A percentile compares a stretch with the other conserved stretches of the same genome.
These are phyloP conservation scores for Cercopithecus mona DNA, from an alignment of 2,113 vertebrate species.

Conservation along the genomic window DNA sequence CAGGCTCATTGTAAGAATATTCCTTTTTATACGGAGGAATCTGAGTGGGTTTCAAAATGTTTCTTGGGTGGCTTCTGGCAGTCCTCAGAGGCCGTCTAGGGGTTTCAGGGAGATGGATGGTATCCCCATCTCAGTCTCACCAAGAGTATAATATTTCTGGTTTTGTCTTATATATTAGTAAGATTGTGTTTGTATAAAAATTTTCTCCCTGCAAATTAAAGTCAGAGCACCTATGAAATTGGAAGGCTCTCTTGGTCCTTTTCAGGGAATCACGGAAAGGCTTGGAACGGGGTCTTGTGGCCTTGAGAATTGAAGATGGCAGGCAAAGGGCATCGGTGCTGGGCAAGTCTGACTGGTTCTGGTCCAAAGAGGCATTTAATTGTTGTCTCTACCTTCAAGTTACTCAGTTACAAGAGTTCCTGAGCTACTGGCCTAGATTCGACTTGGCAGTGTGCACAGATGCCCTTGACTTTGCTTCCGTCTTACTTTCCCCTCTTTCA, in stretches of 20 bases:
- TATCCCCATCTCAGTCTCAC: not conserved
- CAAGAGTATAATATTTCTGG: not conserved
- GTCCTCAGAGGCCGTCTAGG: too few relatives aligned
- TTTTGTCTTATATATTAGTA: not conserved
- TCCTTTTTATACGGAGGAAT: not conserved
- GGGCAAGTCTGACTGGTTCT: not conserved
- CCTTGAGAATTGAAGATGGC: not conserved
- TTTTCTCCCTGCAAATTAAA: not conserved
- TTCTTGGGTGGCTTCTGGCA: not conserved
- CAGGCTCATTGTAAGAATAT: not conserved
- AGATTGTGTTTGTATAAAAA: not conserved
- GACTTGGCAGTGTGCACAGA: rapidly evolving
- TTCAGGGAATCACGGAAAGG: not conserved
- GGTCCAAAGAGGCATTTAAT: not conserved
- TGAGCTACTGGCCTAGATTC: not conserved
- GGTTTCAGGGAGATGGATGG: not conserved
- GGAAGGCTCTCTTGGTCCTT: not conserved
- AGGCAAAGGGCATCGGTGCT: not conserved
- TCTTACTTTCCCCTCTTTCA: not conserved
- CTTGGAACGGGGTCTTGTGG: not conserved
- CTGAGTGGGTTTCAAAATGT: not conserved
- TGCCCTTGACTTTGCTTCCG: not conserved
- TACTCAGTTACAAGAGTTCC: too few relatives aligned
- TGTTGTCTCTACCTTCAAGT: not conserved
- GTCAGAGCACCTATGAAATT: not conserved